Conservation (phyloP, 2,113 vertebrate genomes). For the Eurystomus gularis region DNA sequence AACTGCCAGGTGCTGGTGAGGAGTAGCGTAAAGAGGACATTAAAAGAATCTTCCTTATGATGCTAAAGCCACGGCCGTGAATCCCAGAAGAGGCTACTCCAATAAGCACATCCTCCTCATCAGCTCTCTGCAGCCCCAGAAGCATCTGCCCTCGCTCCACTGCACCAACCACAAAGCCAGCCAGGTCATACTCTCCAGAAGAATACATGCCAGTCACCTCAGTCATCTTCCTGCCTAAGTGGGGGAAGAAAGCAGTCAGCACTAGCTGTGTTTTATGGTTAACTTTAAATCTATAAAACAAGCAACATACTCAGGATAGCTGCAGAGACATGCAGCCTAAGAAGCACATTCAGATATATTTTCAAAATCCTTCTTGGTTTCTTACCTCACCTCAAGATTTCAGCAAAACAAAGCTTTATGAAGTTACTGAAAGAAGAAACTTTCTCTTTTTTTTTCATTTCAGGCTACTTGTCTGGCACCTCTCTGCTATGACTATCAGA, state of each 20-base stretch:
- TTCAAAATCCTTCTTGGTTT: background rate
- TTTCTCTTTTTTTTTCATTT: background rate
- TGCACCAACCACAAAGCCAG: constrained; percentile 86
- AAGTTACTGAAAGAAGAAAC: background rate
- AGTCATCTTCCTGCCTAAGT: constrained; percentile 78
- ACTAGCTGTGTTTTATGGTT: background rate
- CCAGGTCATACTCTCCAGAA: constrained; percentile 78
- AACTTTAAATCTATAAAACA: background rate
- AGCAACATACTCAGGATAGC: background rate
- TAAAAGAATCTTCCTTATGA: constrained; percentile 80
- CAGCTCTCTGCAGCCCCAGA: constrained; percentile 71
- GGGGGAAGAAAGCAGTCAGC: background rate
- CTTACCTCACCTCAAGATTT: background rate
- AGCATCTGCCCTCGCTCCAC: constrained; percentile 75
- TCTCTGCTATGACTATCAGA: background rate
- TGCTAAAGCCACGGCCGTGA: constrained; percentile 80
- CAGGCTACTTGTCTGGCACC: background rate
- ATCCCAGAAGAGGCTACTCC: constrained; percentile 84
- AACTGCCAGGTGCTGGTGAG: constrained; percentile 75
- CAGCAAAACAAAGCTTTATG: background rate
- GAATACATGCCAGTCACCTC: constrained; percentile 71
- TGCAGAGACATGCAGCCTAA: background rate
- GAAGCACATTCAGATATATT: background rate
- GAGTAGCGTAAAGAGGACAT: constrained; percentile 68
- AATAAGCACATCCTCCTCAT: constrained; percentile 80